These are phyloP conservation scores for Trichoplusia ni DNA, from an alignment of 1,140 invertebrate genomes.

Conservation along the genomic window DNA sequence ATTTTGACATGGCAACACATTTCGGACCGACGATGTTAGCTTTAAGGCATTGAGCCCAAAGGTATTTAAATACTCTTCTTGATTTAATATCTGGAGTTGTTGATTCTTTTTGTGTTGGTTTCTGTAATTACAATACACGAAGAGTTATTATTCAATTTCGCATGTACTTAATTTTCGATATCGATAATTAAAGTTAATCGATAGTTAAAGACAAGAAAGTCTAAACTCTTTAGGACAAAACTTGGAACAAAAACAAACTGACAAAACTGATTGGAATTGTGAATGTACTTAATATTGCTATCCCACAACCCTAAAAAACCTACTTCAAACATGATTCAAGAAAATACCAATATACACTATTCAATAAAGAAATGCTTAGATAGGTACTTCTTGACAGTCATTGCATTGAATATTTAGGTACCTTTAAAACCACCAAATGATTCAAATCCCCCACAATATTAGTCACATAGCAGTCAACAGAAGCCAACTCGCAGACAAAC, in stretches of 20 bases:
- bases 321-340: too few relatives aligned
- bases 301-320: too few relatives aligned
- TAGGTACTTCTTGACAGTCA: background rate
- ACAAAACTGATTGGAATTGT: too few relatives aligned
- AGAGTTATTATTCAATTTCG: too few relatives aligned
- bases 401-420: conserved; percentile 33
- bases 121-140: conserved; percentile 47
- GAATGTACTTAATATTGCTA: too few relatives aligned
- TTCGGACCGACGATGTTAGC: conserved; percentile 66
- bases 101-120: conserved; percentile 62
- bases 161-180: too few relatives aligned
- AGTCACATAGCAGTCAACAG: conserved; percentile 57
- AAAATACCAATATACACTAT: too few relatives aligned
- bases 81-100: conserved; percentile 45
- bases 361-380: background rate
- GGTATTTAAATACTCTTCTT: conserved; percentile 59
- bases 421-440: conserved; percentile 58
- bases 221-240: too few relatives aligned
- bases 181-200: too few relatives aligned
- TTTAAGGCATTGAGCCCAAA: conserved; percentile 61
- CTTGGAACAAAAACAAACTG: too few relatives aligned
- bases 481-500: conserved; percentile 62
- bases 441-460: conserved; percentile 59
- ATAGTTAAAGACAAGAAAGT: too few relatives aligned
- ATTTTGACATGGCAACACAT: conserved; percentile 65